Conservation (phyloP, 2,888 invertebrate genomes). For the Nasonia oneida region DNA sequence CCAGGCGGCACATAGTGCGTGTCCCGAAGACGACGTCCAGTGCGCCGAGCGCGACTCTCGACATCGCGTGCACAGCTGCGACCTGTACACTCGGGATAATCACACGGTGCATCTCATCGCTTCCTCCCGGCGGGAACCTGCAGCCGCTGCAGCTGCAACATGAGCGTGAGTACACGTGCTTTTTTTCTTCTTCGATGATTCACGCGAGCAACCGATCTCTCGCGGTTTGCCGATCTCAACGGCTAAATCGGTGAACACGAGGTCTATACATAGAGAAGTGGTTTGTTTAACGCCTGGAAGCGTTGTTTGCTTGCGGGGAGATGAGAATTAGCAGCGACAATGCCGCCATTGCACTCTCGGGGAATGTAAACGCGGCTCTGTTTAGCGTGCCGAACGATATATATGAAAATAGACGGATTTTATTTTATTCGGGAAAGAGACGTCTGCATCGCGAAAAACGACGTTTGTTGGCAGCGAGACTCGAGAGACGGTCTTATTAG, state of each 20-base stretch:
- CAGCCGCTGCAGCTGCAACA: slow-evolving; percentile 21
- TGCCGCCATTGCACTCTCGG: background rate
- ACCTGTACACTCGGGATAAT: too few species aligned
- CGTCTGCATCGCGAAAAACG: background rate
- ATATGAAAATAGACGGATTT: background rate
- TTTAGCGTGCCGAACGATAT: background rate
- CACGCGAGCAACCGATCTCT: background rate
- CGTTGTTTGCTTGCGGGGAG: background rate
- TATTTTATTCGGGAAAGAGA: background rate
- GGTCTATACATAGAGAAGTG: background rate
- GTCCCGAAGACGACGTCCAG: slow-evolving; percentile 32
- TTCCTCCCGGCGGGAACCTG: background rate
- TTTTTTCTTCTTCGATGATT: background rate
- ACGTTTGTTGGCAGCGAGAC: slow-evolving; percentile 32
- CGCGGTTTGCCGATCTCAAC: background rate
- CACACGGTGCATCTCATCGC: background rate
- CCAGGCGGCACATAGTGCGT: background rate
- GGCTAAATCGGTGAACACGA: too few species aligned
- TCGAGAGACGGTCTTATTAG: slow-evolving; percentile 31
- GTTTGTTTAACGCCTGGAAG: background rate
- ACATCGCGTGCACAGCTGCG: background rate
- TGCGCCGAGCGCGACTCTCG: slow-evolving; percentile 22
- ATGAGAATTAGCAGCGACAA: background rate
- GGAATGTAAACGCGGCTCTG: background rate
- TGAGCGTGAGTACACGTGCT: slow-evolving; percentile 60